These are phyloP conservation scores for Cheilosia pagana DNA, from an alignment of 2,888 invertebrate genomes.

Conservation along the genomic window DNA sequence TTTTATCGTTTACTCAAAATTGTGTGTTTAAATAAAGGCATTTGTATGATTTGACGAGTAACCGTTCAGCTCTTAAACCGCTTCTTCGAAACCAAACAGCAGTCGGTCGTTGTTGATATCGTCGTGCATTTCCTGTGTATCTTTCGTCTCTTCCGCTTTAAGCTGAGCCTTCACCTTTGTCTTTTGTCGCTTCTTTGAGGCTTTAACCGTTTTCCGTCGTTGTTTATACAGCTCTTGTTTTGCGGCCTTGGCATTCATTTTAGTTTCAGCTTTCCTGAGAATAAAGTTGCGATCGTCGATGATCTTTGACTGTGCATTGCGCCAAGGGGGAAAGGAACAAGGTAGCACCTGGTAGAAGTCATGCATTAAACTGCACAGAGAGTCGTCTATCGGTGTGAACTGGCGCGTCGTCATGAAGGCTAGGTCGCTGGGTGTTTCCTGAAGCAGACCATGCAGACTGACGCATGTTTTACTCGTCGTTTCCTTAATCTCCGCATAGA, in stretches of 20 bases:
- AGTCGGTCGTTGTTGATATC: conserved; percentile 55
- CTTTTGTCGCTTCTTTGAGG: conserved; percentile 17
- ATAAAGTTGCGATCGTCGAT: conserved; percentile 53
- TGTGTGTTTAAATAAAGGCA: conserved; percentile 7
- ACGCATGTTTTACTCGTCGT: conserved; percentile 76
- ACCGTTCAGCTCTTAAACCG: background rate
- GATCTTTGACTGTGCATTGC: background rate
- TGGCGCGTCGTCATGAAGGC: conserved; percentile 77
- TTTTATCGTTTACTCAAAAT: conserved; percentile 16
- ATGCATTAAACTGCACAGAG: conserved; percentile 78
- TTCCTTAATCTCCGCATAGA: conserved; percentile 77
- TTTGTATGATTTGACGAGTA: conserved; percentile 5
- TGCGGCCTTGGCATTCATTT: background rate
- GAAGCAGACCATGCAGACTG: conserved; percentile 76
- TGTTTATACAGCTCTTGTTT: background rate
- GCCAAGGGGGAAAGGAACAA: conserved; percentile 77
- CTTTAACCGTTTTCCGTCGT: conserved; percentile 30
- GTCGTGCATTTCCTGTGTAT: conserved; percentile 32
- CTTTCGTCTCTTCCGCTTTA: conserved; percentile 7
- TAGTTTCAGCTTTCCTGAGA: conserved; percentile 9
- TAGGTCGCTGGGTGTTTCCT: conserved; percentile 76
- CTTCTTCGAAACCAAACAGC: conserved; percentile 33
- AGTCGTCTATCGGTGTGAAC: conserved; percentile 78
- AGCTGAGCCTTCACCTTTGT: background rate
- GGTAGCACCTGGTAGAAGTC: conserved; percentile 77